Evolutionary conservation across 37 sponge, comb jelly and placozoan genomes (phyloP), one percentile per base, ranked within the genome.

Genomic region (Oopsacas minuta): DNA sequence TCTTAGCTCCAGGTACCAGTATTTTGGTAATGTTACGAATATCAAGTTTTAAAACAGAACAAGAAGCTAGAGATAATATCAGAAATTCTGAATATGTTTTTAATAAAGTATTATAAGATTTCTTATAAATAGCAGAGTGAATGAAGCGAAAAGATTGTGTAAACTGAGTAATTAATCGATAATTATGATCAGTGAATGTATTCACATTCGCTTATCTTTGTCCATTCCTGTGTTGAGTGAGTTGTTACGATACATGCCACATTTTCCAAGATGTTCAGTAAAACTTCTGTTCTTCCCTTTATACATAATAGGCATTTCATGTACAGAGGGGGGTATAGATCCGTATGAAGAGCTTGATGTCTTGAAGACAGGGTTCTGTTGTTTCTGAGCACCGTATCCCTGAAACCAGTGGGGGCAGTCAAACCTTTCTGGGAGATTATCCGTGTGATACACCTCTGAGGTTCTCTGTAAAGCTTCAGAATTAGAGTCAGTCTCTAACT

Each of bases 341-440:
- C 75, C 75, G 75, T 61, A 61, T 25, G 75, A 7, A 10, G 75
- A 61, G 75, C 75, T 61, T 3, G 75, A 61, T 25, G 75, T 61
- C 30, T 61, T 61, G 75, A 61, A 61, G 75, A 61, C 75, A 3
- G 75, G 75, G 30, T 61, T 61, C 75, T 61, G 75, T 12, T 61
- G 75, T 34, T 61, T 25, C 30, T 61, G 75, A 12, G 75, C 30
- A 5, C 75, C 75, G 30, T 61, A 61, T 5, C 75, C 75, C 75
- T 61, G 75, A 34, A 61, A 61, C 75, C 75, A 61, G 30, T 61
- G 75, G 1, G 75, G 75, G 75, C 28, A 61, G 28, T 61, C 75
- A 12, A 61, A 61, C 75, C 75, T 3, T 34, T 61, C 75, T 3
- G 75, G 75, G 20, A 61, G 75, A 5, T 61, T 61, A 25, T 61